These are phyloP conservation scores for Gambelia wislizenii DNA, from an alignment of 2,797 vertebrate species.

Conservation along the genomic window DNA sequence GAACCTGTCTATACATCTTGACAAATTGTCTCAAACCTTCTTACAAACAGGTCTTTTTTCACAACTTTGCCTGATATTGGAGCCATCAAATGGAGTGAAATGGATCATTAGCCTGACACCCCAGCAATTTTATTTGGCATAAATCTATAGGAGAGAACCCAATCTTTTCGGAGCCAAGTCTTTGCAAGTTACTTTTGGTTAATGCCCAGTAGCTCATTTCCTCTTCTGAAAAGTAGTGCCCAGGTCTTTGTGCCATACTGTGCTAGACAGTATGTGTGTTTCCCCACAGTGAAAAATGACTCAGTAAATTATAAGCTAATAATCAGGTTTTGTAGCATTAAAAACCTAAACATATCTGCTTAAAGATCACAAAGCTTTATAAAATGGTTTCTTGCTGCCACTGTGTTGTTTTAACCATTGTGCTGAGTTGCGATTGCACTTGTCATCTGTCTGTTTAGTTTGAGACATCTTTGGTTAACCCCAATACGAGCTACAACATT, in stretches of 20 bases:
- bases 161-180: background rate
- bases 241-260: background rate
- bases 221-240: background rate
- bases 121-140: conserved; percentile 9
- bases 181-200: background rate
- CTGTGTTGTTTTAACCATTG: background rate
- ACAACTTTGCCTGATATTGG: background rate
- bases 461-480: conserved; percentile 30
- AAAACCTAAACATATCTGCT: background rate
- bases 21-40: background rate
- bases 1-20: background rate
- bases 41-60: background rate
- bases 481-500: background rate
- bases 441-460: background rate
- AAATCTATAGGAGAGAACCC: background rate
- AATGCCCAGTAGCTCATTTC: background rate
- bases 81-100: background rate
- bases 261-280: background rate
- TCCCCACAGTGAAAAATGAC: conserved; percentile 13
- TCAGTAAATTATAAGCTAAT: conserved; percentile 25
- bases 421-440: conserved; percentile 21
- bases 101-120: background rate
- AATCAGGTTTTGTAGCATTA: background rate
- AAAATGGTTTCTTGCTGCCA: background rate
- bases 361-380: background rate